Conservation (phyloP, 2,888 invertebrate genomes). For the Athetis lepigone region DNA sequence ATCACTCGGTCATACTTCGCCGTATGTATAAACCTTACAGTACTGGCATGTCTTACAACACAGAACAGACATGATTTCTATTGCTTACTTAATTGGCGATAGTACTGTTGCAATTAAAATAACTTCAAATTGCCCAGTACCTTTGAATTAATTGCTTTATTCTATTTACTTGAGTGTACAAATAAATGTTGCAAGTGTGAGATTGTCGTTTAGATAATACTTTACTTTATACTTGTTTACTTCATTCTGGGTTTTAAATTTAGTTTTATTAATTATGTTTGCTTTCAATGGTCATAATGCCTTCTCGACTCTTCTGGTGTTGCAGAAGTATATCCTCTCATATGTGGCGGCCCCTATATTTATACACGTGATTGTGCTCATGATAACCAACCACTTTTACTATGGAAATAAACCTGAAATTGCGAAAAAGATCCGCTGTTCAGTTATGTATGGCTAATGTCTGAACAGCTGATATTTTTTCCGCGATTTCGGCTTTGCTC, state of each 20-base stretch:
- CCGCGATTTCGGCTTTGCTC: too few relatives aligned
- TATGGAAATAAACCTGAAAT: too few relatives aligned
- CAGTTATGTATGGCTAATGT: too few relatives aligned
- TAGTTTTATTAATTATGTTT: too few relatives aligned
- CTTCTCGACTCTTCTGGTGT: too few relatives aligned
- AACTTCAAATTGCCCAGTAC: constrained; percentile 31
- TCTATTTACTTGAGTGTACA: constrained; percentile 9
- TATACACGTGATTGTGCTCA: too few relatives aligned
- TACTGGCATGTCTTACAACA: constrained; percentile 40
- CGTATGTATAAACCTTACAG: constrained; percentile 25
- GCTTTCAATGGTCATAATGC: too few relatives aligned
- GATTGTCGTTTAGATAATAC: constrained; percentile 14
- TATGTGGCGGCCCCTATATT: too few relatives aligned
- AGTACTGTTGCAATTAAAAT: constrained; percentile 45
- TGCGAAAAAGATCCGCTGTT: too few relatives aligned
- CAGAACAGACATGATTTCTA: constrained; percentile 40
- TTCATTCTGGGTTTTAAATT: background rate
- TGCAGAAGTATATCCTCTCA: too few relatives aligned
- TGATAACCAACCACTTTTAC: too few relatives aligned
- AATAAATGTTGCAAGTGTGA: constrained; percentile 12
- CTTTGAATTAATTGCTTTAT: constrained; percentile 28
- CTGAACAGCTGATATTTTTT: too few relatives aligned
- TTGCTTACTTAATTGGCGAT: constrained; percentile 49
- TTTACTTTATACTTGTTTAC: background rate
- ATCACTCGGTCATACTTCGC: background rate